Evolutionary conservation across 2,888 invertebrate species (phyloP).

Genomic region (Troglohyphantes excavatus): DNA sequence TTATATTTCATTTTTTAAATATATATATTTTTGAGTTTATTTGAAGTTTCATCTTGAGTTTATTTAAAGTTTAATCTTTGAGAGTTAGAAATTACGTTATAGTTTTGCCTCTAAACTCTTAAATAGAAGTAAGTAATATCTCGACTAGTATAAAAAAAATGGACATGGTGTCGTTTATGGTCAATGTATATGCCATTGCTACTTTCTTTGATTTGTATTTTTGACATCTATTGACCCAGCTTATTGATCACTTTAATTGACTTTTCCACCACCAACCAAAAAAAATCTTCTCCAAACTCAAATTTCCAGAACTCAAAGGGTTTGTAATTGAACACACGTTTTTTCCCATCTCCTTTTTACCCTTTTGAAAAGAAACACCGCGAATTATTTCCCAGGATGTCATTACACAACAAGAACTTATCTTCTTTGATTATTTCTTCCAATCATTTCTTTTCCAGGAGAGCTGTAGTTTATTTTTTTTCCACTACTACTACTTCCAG

Average conservation of each 20-base stretch:
- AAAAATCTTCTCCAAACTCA: background rate
- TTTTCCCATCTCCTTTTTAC: background rate
- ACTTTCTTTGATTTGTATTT: too few relatives aligned
- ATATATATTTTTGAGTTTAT: too few relatives aligned
- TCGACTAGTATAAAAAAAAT: too few relatives aligned
- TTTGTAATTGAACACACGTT: constrained; percentile 40
- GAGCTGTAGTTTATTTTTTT: background rate
- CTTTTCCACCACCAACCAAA: background rate
- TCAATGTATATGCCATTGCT: too few relatives aligned
- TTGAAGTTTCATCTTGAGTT: too few relatives aligned
- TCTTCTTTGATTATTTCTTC: constrained; percentile 9
- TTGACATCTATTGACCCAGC: background rate
- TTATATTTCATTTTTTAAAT: too few relatives aligned
- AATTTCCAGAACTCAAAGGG: constrained; percentile 21
- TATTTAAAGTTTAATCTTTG: too few relatives aligned
- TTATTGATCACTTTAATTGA: background rate
- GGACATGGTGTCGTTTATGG: too few relatives aligned
- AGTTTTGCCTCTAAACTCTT: too few relatives aligned
- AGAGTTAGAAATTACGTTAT: too few relatives aligned
- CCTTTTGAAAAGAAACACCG: background rate
- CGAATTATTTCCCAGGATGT: constrained; percentile 25
- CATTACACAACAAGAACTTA: constrained; percentile 6
- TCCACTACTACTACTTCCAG: background rate
- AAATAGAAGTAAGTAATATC: too few relatives aligned
- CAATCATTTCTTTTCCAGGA: background rate